Evolutionary conservation across 2,113 vertebrate genomes (phyloP), one percentile per base, ranked within the genome.

Genomic region (Aspidoscelis tigris): DNA sequence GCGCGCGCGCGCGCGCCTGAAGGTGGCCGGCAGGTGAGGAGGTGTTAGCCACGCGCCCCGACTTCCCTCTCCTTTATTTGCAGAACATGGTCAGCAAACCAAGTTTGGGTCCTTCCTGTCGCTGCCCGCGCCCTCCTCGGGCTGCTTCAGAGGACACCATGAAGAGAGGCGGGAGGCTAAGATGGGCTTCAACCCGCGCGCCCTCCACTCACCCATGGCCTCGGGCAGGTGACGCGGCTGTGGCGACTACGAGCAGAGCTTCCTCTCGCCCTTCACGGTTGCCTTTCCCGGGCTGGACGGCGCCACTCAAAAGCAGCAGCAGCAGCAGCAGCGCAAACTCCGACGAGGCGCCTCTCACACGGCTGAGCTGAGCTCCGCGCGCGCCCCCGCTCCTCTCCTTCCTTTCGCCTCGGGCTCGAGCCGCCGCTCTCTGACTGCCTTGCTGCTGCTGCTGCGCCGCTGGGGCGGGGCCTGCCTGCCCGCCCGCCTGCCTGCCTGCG

Each of bases 141-240:
- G 10, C 22, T 14, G 20, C 44, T 24, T 7, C 22, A 18, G 74
- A 44, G 71, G 41, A 9, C 26, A 33, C 7, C 2, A 21, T 16
- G 2, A 70, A 14, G 69, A 33, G 69, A 10, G 12, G 33, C 21
- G 22, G 65, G 26, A 24, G 22, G n/a, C 2, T 11, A 33, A 2
- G 16, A 14, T 2, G 18, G 14, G 69, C 0, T 14, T 10, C 1
- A 39, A 8, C 2, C 24, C 47, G 22, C 12, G 3, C 81, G 77
- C 47, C 78, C 93, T 94, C 80, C 58, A 76, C 94, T 95, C 94
- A 96, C 95, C 95, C 95, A 96, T 95, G 88, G 89, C 83, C 82
- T 89, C 73, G 47, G 16, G 61, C 61, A 53, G 43, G 71, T 21
- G 55, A 26, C 22, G 10, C 16, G 26, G 41, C 72, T 50, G 47